Base-by-base conservation (phyloP, 2,113 vertebrate genomes). In the Gavialis gangeticus region DNA sequence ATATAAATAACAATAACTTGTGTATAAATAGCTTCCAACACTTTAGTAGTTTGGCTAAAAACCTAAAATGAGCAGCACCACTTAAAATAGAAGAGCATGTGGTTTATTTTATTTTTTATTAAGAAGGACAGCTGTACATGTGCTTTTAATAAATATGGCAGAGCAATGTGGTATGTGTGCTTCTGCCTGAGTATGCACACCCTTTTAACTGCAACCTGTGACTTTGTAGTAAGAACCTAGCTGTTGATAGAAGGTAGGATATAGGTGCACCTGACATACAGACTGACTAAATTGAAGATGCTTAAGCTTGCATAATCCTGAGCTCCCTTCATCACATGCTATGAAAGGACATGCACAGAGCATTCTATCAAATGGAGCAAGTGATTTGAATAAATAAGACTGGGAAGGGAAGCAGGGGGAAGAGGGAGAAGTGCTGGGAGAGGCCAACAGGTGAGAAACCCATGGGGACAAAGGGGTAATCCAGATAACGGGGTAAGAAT, bases 121-220 rank as follows among this genome's bases (percentile, higher is more conserved):
- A 92, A 89, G 96, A 64, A 95, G 91, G 95, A 96, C 87, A 89
- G 87, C 93, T 93, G 60, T 92, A 85, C 78, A 71, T 87, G 34
- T 96, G 14, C 0, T 95, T 94, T 93, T 95, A 93, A 95, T 96
- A 95, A 96, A 95, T 88, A 96, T 82, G 91, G 80, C 86, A 96
- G 95, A 93, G 96, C 91, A 94, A 97, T 91, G 92, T 46, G 89
- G 0, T 88, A 90, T 84, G 82, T 94, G 90, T 12, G 13, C 46
- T 66, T 59, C 87, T 86, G 76, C 94, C 60, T 2, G 69, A 8
- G 17, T 18, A 46, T 13, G 37, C 30, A 11, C 55, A 55, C 60
- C 46, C 82, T 93, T 90, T 96, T 96, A 93, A 87, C 89, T 92
- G 92, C 88, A 54, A 89, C 71, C 92, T 95, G 69, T 94, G 89